Evolutionary conservation across 2,888 invertebrate species (phyloP).

Genomic region (Celastrina argiolus): DNA sequence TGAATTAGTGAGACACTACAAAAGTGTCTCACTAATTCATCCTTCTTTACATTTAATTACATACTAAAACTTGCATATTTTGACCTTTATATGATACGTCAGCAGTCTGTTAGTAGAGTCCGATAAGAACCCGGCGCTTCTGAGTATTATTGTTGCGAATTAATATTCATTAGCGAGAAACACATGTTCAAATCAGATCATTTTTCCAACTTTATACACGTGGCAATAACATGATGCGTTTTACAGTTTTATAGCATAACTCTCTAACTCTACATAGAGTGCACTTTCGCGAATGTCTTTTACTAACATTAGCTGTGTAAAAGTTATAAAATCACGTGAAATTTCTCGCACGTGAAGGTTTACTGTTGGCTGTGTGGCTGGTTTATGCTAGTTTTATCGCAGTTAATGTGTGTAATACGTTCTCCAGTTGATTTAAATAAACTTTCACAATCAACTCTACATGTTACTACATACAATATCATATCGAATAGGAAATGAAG

Average conservation of each 20-base stretch:
- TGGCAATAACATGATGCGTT: background rate
- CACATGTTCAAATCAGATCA: background rate
- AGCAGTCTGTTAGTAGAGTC: background rate
- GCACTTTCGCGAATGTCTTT: background rate
- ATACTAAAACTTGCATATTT: background rate
- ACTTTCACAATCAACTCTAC: constrained; percentile 15
- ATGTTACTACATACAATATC: background rate
- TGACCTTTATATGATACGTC: background rate
- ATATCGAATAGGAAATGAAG: background rate
- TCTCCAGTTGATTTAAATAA: background rate
- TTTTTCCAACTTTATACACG: background rate
- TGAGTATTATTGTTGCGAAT: background rate
- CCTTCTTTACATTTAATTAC: background rate
- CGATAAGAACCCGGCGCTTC: background rate
- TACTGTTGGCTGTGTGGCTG: background rate
- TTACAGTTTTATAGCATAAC: background rate
- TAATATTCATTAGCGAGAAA: constrained; percentile 3
- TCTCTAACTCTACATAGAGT: background rate
- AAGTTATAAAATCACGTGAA: constrained; percentile 17
- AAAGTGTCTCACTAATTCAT: no score
- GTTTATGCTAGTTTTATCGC: constrained; percentile 13
- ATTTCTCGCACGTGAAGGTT: constrained; percentile 7
- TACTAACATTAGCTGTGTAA: background rate
- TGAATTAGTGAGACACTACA: no score
- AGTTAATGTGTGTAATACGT: background rate